Percentiles rank a stretch among this genome's conserved stretches.
phyloP scores from a whole-genome alignment of 2,113 vertebrate species.

The Heptranchias perlo region DNA sequence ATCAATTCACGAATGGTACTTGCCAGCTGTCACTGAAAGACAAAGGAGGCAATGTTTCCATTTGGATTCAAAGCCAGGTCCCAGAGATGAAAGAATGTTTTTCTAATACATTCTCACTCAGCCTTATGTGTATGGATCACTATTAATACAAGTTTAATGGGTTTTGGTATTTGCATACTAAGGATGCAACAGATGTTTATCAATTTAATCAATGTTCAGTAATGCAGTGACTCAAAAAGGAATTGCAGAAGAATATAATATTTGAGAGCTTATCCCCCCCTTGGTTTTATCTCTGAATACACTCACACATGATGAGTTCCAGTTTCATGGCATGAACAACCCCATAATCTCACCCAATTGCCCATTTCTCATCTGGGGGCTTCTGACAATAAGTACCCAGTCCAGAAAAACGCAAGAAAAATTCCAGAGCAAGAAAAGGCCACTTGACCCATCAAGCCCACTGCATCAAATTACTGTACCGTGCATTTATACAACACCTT shows the following conservation, averaged over 20 bases:
- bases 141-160: neutral
- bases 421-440: neutral
- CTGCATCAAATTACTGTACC: too few species aligned
- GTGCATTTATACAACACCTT: neutral
- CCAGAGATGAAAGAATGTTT: neutral
- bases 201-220: constrained; percentile 2
- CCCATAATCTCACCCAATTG: neutral
- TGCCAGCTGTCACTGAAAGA: neutral
- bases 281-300: neutral
- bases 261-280: neutral
- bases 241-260: neutral
- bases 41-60: too few species aligned
- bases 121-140: neutral
- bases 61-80: neutral
- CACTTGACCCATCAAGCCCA: neutral
- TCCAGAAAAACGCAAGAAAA: too few species aligned
- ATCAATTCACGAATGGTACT: neutral
- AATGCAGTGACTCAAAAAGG: neutral
- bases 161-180: constrained; percentile 2
- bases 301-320: too few species aligned
- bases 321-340: too few species aligned
- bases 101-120: neutral
- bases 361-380: neutral
- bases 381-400: neutral
- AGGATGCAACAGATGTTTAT: constrained; percentile 5